Evolutionary conservation across 2,888 invertebrate species (phyloP).

Genomic region (Spatulosminthurus flaviceps): DNA sequence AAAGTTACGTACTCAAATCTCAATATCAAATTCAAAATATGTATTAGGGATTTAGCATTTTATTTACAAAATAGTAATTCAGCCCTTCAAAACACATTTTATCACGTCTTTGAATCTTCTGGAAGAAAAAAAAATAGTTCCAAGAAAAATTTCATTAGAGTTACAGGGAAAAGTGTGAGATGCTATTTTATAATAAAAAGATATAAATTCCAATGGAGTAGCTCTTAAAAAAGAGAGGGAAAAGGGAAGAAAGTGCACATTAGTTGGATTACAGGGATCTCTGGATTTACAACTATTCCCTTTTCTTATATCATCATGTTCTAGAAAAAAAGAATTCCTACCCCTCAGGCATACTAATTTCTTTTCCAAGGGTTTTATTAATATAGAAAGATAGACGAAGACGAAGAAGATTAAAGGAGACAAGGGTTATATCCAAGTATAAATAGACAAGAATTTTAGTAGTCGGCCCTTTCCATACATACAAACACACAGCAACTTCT

Average conservation of each 20-base stretch:
- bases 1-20: too few relatives aligned
- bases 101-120: neutral
- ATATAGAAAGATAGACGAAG: too few relatives aligned
- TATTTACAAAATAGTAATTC: too few relatives aligned
- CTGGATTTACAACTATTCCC: neutral
- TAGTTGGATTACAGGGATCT: neutral
- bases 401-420: neutral
- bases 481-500: constrained; percentile 39
- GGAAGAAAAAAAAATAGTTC: neutral
- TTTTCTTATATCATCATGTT: constrained; percentile 23
- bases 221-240: too few relatives aligned
- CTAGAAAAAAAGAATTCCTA: too few relatives aligned
- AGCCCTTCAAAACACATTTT: constrained; percentile 4
- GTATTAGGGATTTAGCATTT: too few relatives aligned
- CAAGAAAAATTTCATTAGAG: constrained; percentile 16
- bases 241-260: neutral
- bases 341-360: constrained; percentile 19
- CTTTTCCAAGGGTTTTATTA: constrained; percentile 17
- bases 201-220: constrained; percentile 1
- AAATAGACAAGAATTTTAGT: constrained; percentile 8
- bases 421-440: neutral
- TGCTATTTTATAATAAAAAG: too few relatives aligned
- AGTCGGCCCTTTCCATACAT: constrained; percentile 8
- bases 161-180: too few relatives aligned
- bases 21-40: too few relatives aligned